Evolutionary conservation across 2,113 vertebrate genomes (phyloP).

Genomic region (Holacanthus passer): DNA sequence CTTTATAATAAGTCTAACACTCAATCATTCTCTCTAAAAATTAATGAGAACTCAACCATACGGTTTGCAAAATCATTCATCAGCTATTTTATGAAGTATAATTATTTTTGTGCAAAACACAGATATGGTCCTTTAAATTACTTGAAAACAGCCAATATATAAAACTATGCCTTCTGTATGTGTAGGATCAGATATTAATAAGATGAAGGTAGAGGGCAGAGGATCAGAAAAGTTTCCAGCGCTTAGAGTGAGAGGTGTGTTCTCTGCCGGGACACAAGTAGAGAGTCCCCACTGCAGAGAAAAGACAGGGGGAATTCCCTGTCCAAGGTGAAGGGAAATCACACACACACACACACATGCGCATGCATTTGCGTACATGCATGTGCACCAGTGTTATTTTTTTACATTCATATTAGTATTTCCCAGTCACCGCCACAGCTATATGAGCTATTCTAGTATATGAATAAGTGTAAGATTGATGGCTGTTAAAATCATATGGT

Average conservation of each 20-base stretch:
- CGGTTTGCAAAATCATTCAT: too few species aligned
- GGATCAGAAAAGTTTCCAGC: constrained; percentile 63
- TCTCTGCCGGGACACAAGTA: constrained; percentile 30
- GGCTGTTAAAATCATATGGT: neutral
- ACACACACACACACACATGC: constrained; percentile 52
- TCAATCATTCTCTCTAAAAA: too few species aligned
- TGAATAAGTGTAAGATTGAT: constrained; percentile 7
- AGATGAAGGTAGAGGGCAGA: constrained; percentile 7
- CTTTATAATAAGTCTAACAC: too few species aligned
- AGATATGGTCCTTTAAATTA: neutral
- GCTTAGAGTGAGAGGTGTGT: constrained; percentile 49
- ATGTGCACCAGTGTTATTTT: constrained; percentile 32
- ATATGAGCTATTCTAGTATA: neutral
- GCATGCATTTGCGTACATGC: neutral
- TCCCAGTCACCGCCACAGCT: constrained; percentile 28
- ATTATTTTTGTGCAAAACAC: too few species aligned
- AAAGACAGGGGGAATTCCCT: constrained; percentile 72
- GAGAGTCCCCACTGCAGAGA: constrained; percentile 35
- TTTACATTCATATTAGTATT: constrained; percentile 26
- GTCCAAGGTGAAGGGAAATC: constrained; percentile 68
- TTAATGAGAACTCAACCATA: too few species aligned
- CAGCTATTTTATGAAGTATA: too few species aligned
- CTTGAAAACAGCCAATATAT: neutral
- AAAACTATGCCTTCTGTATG: neutral
- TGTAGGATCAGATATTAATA: too few species aligned